A percentile compares a stretch with the other conserved stretches of the same genome.
These are phyloP conservation scores for Tipula unca DNA, from an alignment of 2,888 invertebrate species.

Conservation along the genomic window DNA sequence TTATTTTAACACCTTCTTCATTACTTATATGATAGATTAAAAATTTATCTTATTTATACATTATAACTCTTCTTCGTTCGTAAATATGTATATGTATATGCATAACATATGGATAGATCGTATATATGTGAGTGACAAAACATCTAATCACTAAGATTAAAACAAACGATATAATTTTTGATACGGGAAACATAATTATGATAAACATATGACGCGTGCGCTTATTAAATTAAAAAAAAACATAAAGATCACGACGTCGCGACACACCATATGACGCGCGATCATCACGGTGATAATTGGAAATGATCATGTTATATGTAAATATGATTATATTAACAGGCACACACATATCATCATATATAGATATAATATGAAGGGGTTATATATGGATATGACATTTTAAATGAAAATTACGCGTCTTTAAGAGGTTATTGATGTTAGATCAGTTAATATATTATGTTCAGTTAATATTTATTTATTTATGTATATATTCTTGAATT, in stretches of 20 bases:
- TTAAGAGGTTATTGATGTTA: slow-evolving; percentile 16
- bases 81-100: no score
- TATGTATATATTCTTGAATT: not conserved
- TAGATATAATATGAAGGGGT: not conserved
- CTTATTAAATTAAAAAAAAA: not conserved
- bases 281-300: slow-evolving; percentile 14
- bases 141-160: slow-evolving; percentile 8
- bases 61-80: not conserved
- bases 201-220: slow-evolving; percentile 19
- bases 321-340: slow-evolving; percentile 9
- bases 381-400: not conserved
- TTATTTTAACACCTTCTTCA: slow-evolving; percentile 17
- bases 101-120: not conserved
- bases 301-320: not conserved
- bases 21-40: not conserved
- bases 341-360: not conserved
- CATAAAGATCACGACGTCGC: not conserved
- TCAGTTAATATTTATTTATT: slow-evolving; percentile 8
- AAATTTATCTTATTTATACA: not conserved
- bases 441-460: not conserved
- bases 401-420: not conserved
- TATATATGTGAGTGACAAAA: not conserved
- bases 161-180: not conserved
- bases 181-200: not conserved
- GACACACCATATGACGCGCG: not conserved